These are phyloP conservation scores for Epiblema foenella DNA, from an alignment of 2,888 invertebrate species.

Conservation along the genomic window DNA sequence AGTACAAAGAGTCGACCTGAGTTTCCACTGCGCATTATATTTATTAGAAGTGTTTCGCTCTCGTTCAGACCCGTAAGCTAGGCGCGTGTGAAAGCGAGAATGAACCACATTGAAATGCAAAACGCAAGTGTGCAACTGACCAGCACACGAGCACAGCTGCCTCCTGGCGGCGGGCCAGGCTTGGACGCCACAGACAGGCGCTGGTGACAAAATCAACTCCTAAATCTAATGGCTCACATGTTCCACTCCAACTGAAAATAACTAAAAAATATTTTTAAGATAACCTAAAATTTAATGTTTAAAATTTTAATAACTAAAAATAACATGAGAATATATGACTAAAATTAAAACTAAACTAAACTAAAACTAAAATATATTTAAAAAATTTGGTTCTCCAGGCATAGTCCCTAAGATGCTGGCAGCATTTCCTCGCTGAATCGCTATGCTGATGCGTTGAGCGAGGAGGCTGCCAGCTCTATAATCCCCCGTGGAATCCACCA, in stretches of 20 bases:
- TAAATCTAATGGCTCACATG: not conserved
- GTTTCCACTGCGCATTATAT: not conserved
- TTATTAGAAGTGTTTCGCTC: not conserved
- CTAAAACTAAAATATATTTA: no score
- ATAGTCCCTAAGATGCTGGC: no score
- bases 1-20: not conserved
- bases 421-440: no score
- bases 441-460: no score
- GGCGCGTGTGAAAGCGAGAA: not conserved
- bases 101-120: not conserved
- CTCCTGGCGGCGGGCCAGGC: not conserved
- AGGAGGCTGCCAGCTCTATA: no score
- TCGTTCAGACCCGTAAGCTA: not conserved
- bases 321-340: no score
- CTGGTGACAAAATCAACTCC: not conserved
- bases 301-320: no score
- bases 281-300: no score
- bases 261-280: not conserved
- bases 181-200: not conserved
- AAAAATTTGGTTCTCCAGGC: no score
- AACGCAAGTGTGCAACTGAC: not conserved
- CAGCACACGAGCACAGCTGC: no score
- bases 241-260: not conserved
- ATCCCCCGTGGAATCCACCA: no score
- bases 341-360: no score